phyloP scores from a whole-genome alignment of 92 coral and sea anemone species.

The Parazoanthus swiftii region DNA sequence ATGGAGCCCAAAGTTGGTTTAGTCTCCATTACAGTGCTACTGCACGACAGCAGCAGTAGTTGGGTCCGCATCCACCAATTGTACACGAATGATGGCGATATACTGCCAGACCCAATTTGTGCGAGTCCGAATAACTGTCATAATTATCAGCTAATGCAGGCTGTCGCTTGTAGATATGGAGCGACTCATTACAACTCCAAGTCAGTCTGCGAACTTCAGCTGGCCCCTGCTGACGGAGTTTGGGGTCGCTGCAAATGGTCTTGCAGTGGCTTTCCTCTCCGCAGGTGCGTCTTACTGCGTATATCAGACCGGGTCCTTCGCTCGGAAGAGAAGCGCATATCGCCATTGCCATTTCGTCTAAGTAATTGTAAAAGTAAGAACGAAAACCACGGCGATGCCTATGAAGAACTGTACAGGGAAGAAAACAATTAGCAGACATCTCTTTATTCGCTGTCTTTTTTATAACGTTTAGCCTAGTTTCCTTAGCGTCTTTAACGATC shows the following conservation, averaged over 20 bases:
- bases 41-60: slow-evolving; percentile 92
- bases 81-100: slow-evolving; percentile 90
- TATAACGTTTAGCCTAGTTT: not conserved
- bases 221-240: slow-evolving; percentile 80
- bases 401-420: slow-evolving; percentile 25
- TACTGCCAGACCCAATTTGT: slow-evolving; percentile 91
- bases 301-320: slow-evolving; percentile 84
- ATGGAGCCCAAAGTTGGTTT: too few relatives aligned
- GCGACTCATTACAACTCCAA: slow-evolving; percentile 87
- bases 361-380: slow-evolving; percentile 86
- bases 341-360: slow-evolving; percentile 90
- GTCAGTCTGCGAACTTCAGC: slow-evolving; percentile 69
- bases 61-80: slow-evolving; percentile 84
- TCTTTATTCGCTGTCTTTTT: not conserved
- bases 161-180: slow-evolving; percentile 88
- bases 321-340: slow-evolving; percentile 83
- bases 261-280: slow-evolving; percentile 72
- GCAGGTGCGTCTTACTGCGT: slow-evolving; percentile 88
- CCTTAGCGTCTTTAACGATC: too few relatives aligned
- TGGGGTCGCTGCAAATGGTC: slow-evolving; percentile 67
- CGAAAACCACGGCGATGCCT: slow-evolving; percentile 82
- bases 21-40: slow-evolving; percentile 51
- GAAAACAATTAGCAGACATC: not conserved
- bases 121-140: slow-evolving; percentile 88
- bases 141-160: slow-evolving; percentile 88